These are phyloP conservation scores for Caenorhabditis afra DNA, from an alignment of 2,888 invertebrate genomes.

Conservation along the genomic window DNA sequence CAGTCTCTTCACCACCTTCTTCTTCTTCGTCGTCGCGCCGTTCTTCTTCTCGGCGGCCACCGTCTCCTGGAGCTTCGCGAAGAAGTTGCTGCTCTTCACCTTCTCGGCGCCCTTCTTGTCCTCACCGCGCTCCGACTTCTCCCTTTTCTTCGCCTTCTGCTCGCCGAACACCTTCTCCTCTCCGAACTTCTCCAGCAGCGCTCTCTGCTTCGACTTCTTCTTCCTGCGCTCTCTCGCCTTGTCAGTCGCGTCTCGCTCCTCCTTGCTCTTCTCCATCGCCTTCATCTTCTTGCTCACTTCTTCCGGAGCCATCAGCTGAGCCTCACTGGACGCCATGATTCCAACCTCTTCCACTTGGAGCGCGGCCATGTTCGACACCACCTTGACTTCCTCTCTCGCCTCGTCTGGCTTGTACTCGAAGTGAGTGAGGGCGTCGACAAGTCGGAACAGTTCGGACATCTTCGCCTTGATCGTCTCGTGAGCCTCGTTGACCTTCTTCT, in stretches of 20 bases:
- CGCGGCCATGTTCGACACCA: slow-evolving; percentile 92
- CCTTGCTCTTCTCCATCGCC: slow-evolving; percentile 83
- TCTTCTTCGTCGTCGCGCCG: slow-evolving; percentile 60
- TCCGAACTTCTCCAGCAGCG: slow-evolving; percentile 79
- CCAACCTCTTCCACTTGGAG: slow-evolving; percentile 96
- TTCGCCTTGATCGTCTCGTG: slow-evolving; percentile 88
- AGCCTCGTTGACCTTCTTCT: slow-evolving; percentile 84
- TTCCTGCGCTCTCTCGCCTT: slow-evolving; percentile 90
- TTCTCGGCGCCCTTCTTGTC: slow-evolving; percentile 23
- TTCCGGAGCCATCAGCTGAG: slow-evolving; percentile 76
- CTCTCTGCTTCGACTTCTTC: slow-evolving; percentile 88
- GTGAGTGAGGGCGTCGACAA: slow-evolving; percentile 93
- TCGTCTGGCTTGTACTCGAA: slow-evolving; percentile 90
- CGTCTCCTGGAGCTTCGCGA: slow-evolving; percentile 66
- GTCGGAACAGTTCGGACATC: slow-evolving; percentile 88
- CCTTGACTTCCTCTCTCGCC: slow-evolving; percentile 87
- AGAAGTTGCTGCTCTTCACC: slow-evolving; percentile 66
- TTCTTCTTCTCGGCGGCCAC: slow-evolving; percentile 59
- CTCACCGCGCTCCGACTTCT: slow-evolving; percentile 53
- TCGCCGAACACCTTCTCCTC: slow-evolving; percentile 63
- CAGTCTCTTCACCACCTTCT: slow-evolving; percentile 58
- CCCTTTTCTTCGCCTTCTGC: slow-evolving; percentile 55
- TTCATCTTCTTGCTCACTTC: slow-evolving; percentile 76
- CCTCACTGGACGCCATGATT: slow-evolving; percentile 85
- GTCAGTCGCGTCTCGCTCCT: slow-evolving; percentile 90